Evolutionary conservation across 2,797 vertebrate species (phyloP), one percentile per base, ranked within the genome.

Genomic region (Leptodactylus fallax): DNA sequence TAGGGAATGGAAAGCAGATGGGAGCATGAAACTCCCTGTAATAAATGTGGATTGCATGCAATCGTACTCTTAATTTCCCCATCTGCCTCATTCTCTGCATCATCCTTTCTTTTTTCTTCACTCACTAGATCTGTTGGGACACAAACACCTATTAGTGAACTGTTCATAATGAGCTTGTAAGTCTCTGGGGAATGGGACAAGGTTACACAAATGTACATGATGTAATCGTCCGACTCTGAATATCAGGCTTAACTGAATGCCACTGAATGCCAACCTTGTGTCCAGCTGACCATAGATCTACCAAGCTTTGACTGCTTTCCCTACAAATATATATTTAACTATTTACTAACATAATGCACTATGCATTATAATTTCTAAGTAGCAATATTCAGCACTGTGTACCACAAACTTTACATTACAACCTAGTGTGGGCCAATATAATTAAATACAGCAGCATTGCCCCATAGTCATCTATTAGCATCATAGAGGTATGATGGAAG

Each of bases 111-210:
- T 83, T 76, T 81, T 86, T 19, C 51, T n/a, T 76, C 47, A 45
- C 45, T 49, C 47, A 55, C 74, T 83, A 80, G 16, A 53, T 78
- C 88, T 47, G 23, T 61, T 0, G 88, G 74, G 88, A 89, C 21
- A 55, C 23, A 58, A 60, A 65, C 58, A 69, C 51, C 79, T 89
- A 83, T 89, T 89, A 86, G 79, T 83, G 80, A 83, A 79, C 74
- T 83, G 72, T 55, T 87, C 60, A 86, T 89, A 87, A 89, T 83
- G 85, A 89, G 85, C 88, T 83, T 25, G 17, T 71, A 58, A 63
- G 61, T 51, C 85, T 56, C 85, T 47, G 60, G 85, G 88, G 65
- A 25, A 89, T 60, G 51, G 63, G 72, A 72, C 60, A 83, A 47
- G 47, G 85, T 79, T 83, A 78, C 47, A 49, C 79, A 79, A 87